Base-by-base conservation (phyloP, 2,888 invertebrate species). In the Callosobruchus maculatus region DNA sequence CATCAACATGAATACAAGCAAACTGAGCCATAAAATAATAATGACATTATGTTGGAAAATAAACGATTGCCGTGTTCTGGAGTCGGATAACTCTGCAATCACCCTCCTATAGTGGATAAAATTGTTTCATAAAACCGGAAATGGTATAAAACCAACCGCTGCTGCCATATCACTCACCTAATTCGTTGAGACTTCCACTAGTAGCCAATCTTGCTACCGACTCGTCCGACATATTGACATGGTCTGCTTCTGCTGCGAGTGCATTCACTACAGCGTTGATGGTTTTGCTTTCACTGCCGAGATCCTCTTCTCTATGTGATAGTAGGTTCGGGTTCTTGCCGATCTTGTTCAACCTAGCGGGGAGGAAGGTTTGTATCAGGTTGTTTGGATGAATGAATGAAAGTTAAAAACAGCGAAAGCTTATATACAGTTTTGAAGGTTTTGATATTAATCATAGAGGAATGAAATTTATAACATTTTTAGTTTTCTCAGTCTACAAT, bases 311-410 rank as follows among this genome's bases (percentile, higher is more conserved):
- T 77, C 94, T 91, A 84, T 95, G 94, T 83, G 94, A 92, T 85
- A 97, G 95, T 83, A 97, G 91, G 87, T 96, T 96, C 73, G 98
- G 98, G 89, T 98, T 98, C 89, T 98, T 98, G 81, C 98, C 98
- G 87, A 98, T 98, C 90, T 98, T 99, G 90, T 98, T 98, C 83
- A 98, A 82, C 87, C 88, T 87, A 80, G 74, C 76, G 73, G 76
- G 69, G 73, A 75, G 72, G 73, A 30, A 67, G 18, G 21, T 18
- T 49, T 49, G 49, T 18, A 68, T 20, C 30, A 26, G 30, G 31
- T 73, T 68, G 70, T 22, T 20, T n/a, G 26, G 7, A 18, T 21
- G 21, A 26, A n/a, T n/a, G n/a, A n/a, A 68, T 22, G 30, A n/a
- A n/a, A 20, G 67, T 67, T n/a, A 3, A 7, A 49, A n/a, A 7